A percentile compares a stretch with the other conserved stretches of the same genome.
Evolutionary conservation across 2,113 vertebrate species (phyloP).

Genomic region (Ciconia stormi): DNA sequence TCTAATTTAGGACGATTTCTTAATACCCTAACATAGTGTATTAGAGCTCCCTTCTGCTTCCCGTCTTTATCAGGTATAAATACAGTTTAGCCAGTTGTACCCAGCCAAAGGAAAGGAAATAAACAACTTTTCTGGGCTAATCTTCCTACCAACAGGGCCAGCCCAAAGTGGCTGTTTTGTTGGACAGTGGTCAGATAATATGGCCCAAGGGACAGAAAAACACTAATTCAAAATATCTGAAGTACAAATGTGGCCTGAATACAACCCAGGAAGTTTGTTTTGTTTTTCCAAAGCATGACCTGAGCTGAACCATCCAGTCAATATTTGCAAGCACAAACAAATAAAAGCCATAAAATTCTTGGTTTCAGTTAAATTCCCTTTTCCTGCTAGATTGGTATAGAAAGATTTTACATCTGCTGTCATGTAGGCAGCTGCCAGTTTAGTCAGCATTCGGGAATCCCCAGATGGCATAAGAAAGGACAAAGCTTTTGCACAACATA

Average conservation of each 20-base stretch:
- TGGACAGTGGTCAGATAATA: background rate
- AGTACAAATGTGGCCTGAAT: background rate
- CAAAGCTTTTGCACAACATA: background rate
- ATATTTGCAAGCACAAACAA: background rate
- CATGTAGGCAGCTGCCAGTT: background rate
- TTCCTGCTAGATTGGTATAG: background rate
- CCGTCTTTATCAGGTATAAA: background rate
- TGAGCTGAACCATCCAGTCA: background rate
- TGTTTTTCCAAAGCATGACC: background rate
- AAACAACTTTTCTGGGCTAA: background rate
- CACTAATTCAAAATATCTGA: background rate
- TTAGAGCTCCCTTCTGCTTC: background rate
- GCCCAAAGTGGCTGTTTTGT: background rate
- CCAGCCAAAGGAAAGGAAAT: background rate
- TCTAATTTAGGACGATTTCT: background rate
- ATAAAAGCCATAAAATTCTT: background rate
- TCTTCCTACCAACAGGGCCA: background rate
- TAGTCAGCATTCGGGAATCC: constrained; percentile 13
- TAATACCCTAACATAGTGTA: background rate
- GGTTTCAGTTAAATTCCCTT: background rate
- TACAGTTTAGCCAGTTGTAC: background rate
- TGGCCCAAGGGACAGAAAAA: background rate
- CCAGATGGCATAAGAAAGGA: background rate
- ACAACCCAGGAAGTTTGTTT: background rate
- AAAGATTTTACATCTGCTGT: background rate